These are phyloP conservation scores for Parauchenoglanis ngamensis DNA, from an alignment of 2,797 vertebrate genomes.

Conservation along the genomic window DNA sequence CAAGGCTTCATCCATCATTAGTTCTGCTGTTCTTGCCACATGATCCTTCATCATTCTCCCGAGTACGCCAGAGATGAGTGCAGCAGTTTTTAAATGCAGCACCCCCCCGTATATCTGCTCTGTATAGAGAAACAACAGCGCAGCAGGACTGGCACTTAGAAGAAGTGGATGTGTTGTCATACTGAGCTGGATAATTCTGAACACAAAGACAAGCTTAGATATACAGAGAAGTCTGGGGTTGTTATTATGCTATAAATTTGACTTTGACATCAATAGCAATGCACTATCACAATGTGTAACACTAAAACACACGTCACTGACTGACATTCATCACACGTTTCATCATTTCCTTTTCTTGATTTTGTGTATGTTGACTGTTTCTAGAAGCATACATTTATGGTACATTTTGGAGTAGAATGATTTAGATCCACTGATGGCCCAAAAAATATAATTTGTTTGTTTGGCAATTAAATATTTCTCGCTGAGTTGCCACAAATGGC, in stretches of 20 bases:
- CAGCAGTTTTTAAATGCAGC: constrained; percentile 16
- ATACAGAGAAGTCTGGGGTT: not conserved
- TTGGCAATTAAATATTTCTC: not conserved
- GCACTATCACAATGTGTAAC: not conserved
- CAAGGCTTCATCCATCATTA: constrained; percentile 30
- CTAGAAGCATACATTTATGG: too few species aligned
- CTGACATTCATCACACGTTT: not conserved
- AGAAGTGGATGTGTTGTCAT: not conserved
- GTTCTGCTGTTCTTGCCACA: constrained; percentile 17
- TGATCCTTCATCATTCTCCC: not conserved
- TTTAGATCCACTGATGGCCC: not conserved
- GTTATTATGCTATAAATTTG: not conserved
- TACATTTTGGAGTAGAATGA: not conserved
- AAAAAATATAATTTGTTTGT: not conserved
- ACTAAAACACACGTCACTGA: not conserved
- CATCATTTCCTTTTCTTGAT: not conserved
- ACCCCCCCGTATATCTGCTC: not conserved
- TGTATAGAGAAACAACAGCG: not conserved
- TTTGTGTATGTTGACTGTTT: not conserved
- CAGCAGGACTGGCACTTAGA: not conserved
- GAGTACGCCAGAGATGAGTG: constrained; percentile 4
- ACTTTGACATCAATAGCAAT: not conserved
- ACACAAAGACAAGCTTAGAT: not conserved
- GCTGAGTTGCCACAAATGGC: not conserved
- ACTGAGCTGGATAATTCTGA: not conserved